Conservation (phyloP, 2,888 invertebrate species). For the Sussaba pulchella region DNA sequence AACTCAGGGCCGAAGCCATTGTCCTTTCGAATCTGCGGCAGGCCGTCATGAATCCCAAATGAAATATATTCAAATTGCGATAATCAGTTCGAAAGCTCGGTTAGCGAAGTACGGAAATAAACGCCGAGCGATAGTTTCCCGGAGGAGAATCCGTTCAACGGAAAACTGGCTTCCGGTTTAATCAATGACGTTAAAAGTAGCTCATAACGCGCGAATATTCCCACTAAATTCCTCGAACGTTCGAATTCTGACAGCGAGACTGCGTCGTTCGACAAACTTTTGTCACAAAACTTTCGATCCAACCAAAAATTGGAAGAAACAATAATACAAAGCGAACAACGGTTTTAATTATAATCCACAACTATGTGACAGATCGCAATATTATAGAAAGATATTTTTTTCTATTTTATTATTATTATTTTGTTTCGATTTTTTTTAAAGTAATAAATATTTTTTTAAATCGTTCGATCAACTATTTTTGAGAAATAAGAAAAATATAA, state of each 20-base stretch:
- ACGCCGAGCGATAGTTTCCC: neutral
- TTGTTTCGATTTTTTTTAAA: neutral
- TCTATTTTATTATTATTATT: neutral
- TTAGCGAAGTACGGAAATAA: neutral
- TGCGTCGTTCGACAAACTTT: conserved; percentile 6
- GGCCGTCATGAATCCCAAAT: conserved; percentile 46
- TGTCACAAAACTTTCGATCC: neutral
- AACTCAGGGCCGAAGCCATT: conserved; percentile 8
- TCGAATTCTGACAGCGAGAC: neutral
- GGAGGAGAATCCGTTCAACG: conserved; percentile 1
- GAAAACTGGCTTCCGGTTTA: conserved; percentile 31
- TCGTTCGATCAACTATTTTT: too few species aligned
- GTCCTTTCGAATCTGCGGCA: conserved; percentile 27
- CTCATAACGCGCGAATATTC: neutral
- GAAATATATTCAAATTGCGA: conserved; percentile 59
- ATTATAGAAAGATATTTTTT: neutral
- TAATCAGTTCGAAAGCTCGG: conserved; percentile 20
- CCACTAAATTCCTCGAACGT: neutral
- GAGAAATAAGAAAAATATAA: too few species aligned
- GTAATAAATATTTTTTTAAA: too few species aligned
- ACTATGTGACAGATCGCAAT: neutral
- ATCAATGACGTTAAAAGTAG: conserved; percentile 40
- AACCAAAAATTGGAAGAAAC: neutral
- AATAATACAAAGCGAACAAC: neutral
- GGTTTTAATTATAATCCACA: neutral